Base-by-base conservation (phyloP, 2,888 invertebrate species). In the Loripinus fragilis region DNA sequence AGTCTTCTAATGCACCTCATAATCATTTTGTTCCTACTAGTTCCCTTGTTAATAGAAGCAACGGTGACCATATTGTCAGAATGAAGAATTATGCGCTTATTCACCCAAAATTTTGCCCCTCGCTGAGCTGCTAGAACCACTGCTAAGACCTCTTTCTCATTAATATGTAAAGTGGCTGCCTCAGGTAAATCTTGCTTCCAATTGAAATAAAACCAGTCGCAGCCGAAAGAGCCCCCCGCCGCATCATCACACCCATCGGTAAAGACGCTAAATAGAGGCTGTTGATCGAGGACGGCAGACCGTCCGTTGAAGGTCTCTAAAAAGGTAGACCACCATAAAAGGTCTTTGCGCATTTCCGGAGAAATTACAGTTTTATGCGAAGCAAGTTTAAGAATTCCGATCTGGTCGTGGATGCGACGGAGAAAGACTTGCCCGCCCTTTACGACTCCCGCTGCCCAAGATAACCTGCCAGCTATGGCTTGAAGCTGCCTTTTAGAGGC, bases 351-450 rank as follows among this genome's bases (percentile, higher is more conserved):
- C 15, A 60, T 33, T 60, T 60, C 60, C 17, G 20, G 33, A 30
- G 60, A 60, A 30, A 60, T 15, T 30, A 60, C 7, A 33, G 60
- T 20, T 20, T 33, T 33, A 20, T 60, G 60, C 5, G 33, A 60
- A 3, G 30, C 33, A 20, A 12, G 60, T 20, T 60, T 60, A 33
- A 60, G 33, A 17, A 20, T 33, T 12, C 33, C 17, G 2, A 33
- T 33, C n/a, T 60, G 60, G 33, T 60, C 8, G 33, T 33, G 33
- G 60, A 60, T 60, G 33, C 60, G 60, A 33, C 33, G 60, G 33
- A 60, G 60, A 60, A 60, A 60, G 20, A 60, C 60, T 60, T 20
- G 60, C 33, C 60, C 60, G 20, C 60, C 60, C n/a, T 33, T 60
- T 10, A 60, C 60, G 1, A 60, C 60, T 1, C 60, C 60, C 30